Base-by-base conservation (phyloP, 37 sponge, comb jelly and placozoan genomes). In the Tethya wilhelma region DNA sequence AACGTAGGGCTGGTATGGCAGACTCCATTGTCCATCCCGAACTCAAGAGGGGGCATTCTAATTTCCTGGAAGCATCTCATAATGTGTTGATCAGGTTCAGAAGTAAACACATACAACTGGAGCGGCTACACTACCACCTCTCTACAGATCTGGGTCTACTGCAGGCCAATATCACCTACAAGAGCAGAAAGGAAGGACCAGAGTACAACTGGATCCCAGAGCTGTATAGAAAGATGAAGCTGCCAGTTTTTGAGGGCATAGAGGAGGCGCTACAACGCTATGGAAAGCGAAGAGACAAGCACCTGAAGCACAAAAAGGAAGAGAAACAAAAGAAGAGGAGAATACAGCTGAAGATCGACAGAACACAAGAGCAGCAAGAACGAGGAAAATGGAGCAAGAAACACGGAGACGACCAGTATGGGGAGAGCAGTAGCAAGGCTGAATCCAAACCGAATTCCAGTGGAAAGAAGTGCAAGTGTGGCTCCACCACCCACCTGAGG, bases 31-130 rank as follows among this genome's bases (percentile, higher is more conserved):
- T 74, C 30, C 59, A 74, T n/a, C n/a, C n/a, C n/a, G n/a, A n/a
- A n/a, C n/a, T n/a, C n/a, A n/a, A n/a, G n/a, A n/a, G n/a, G n/a
- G 75, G 75, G 59, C 75, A 74, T 59, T 74, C 75, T 56, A 74
- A 74, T 56, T 23, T 11, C 3, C 14, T 56, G 8, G 75, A 81
- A 33, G 63, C 73, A 30, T 69, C 82, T 8, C 82, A 81, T 38
- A 81, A 81, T n/a, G n/a, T n/a, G n/a, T n/a, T n/a, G n/a, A n/a
- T n/a, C n/a, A n/a, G n/a, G n/a, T n/a, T n/a, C n/a, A 59, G 82
- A 71, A 22, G 63, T 11, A 81, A 81, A 32, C 39, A 56, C 41
- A 56, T 39, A 3, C 5, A 70, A 5, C 34, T 81, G 22, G 44
- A 56, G 25, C 30, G 82, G 58, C 63, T 81, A 4, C 82, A 81